Evolutionary conservation across 2,888 invertebrate species (phyloP), one percentile per base, ranked within the genome.

Genomic region (Caenorhabditis zanzibari): DNA sequence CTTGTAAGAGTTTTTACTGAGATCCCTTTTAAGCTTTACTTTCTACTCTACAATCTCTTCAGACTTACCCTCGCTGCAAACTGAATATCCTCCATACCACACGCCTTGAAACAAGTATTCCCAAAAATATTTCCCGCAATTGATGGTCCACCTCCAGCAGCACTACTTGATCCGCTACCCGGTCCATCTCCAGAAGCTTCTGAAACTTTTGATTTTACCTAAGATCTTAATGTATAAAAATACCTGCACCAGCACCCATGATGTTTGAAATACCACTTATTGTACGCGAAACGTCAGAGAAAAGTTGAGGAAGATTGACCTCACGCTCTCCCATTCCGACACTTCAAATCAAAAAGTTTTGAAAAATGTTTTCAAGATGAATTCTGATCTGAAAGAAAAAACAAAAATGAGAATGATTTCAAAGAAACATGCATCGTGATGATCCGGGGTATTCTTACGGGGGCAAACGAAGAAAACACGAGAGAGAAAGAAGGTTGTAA

Each of bases 71-170:
- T 89, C 4, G 91, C 91, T 7, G 91, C 91, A 71, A 86, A 88
- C 71, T 90, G 90, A 61, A 91, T 90, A 61, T 91, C 91, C 49
- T 91, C 91, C 90, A 90, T 89, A 28, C 91, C 91, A 76, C 91
- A 91, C 0, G 90, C 88, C 69, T 91, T 91, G 86, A 91, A 91
- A 81, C 91, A 91, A 5, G 86, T 84, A 41, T 86, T 85, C 12
- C 86, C 88, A 64, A 87, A 87, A 14, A 87, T 77, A 28, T 75
- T 80, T 0, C 72, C 72, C 10, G 74, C 69, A 7, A 80, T 66
- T 22, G 79, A 74, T 38, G 69, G 69, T 5, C 74, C 68, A 1
- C 68, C 66, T 12, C 75, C 68, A 47, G 28, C 26, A 19, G 44
- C 41, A 41, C 74, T 68, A 16, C 72, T 63, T 12, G 71, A 28